A percentile compares a stretch with the other conserved stretches of the same genome.
Conservation (phyloP, 2,113 vertebrate genomes). For the Nannobrachium achirus region DNA sequence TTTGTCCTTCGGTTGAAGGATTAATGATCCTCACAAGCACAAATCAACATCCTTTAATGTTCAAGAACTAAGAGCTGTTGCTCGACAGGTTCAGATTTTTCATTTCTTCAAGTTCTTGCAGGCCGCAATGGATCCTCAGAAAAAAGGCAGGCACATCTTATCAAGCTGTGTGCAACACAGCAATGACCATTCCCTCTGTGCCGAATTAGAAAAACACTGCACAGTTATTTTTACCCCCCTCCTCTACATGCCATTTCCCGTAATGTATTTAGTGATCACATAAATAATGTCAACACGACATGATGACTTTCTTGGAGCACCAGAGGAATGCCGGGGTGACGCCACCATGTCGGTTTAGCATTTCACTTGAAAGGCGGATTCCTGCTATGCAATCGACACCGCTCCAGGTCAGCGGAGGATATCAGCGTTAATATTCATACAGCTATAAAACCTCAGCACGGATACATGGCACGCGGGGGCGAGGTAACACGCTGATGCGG, state of each 20-base stretch:
- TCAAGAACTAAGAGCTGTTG: constrained; percentile 19
- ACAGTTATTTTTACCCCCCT: background rate
- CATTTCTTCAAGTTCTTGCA: no score
- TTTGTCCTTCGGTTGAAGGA: constrained; percentile 20
- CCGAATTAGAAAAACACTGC: background rate
- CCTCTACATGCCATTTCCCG: background rate
- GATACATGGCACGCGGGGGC: no score
- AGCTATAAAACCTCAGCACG: background rate
- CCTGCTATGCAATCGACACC: no score
- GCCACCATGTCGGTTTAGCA: background rate
- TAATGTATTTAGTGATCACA: background rate
- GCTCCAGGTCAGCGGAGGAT: background rate
- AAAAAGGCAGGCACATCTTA: no score
- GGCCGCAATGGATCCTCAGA: no score
- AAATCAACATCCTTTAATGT: constrained; percentile 13
- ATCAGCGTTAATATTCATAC: constrained; percentile 9
- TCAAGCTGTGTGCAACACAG: background rate
- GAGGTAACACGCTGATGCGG: background rate
- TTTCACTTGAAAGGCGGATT: background rate
- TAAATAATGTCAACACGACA: background rate
- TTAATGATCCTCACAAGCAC: background rate
- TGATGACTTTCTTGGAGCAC: background rate
- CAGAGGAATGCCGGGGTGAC: background rate
- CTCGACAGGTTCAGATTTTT: no score
- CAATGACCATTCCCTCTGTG: background rate